These are phyloP conservation scores for Natrix natrix DNA, from an alignment of 2,797 vertebrate species.

Conservation along the genomic window DNA sequence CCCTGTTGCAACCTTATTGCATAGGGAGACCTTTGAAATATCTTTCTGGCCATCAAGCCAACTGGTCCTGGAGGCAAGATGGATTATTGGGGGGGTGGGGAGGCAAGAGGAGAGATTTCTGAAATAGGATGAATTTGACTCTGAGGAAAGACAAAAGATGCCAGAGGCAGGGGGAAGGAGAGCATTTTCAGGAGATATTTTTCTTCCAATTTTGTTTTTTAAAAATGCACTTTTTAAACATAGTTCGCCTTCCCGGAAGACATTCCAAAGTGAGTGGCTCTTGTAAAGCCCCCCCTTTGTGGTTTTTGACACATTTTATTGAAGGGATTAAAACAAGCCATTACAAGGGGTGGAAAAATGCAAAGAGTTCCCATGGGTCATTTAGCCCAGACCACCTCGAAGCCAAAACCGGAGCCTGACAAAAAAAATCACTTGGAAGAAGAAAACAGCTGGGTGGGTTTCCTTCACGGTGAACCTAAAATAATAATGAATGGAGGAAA, in stretches of 20 bases:
- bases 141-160: neutral
- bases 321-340: constrained; percentile 37
- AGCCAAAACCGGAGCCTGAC: neutral
- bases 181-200: neutral
- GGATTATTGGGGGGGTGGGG: neutral
- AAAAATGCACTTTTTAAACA: constrained; percentile 23
- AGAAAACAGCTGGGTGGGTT: neutral
- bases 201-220: neutral
- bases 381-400: neutral
- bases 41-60: neutral
- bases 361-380: constrained; percentile 32
- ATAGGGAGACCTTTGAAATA: neutral
- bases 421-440: neutral
- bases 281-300: constrained; percentile 36
- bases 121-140: neutral
- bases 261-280: constrained; percentile 29
- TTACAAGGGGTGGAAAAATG: constrained; percentile 20
- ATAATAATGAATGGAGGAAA: neutral
- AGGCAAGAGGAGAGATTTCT: neutral
- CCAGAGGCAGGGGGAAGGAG: neutral
- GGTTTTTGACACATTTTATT: constrained; percentile 43
- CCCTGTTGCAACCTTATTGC: neutral
- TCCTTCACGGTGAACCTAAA: neutral
- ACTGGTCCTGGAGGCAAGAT: neutral
- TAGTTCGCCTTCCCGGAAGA: constrained; percentile 30